Conservation (phyloP, 2,113 vertebrate genomes). For the Peromyscus maniculatus region DNA sequence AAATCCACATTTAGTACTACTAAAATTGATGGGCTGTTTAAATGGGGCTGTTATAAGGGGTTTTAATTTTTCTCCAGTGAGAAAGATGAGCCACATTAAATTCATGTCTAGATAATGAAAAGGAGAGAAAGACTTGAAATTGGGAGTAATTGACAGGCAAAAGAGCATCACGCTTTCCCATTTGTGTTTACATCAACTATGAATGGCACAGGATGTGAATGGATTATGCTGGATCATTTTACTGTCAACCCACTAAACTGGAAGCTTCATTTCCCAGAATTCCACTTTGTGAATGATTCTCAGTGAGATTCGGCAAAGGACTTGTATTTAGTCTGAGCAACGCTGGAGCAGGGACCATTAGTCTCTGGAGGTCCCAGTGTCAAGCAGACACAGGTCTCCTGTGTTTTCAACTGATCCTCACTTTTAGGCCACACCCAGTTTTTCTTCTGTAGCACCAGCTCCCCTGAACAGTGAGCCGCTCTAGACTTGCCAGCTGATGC, state of each 20-base stretch:
- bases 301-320: background rate
- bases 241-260: background rate
- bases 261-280: slow-evolving; percentile 4
- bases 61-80: slow-evolving; percentile 55
- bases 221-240: background rate
- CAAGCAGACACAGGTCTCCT: background rate
- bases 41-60: background rate
- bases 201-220: background rate
- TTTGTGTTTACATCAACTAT: background rate
- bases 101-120: slow-evolving; percentile 18
- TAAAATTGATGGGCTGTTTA: slow-evolving; percentile 57
- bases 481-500: background rate
- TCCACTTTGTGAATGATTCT: background rate
- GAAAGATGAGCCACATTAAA: slow-evolving; percentile 28
- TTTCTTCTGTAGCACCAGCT: background rate
- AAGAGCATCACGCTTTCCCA: background rate
- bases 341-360: background rate
- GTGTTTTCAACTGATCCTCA: background rate
- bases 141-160: background rate
- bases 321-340: background rate
- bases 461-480: background rate
- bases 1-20: background rate
- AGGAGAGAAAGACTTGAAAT: background rate
- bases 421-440: background rate
- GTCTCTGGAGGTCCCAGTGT: background rate